Evolutionary conservation across 2,888 invertebrate species (phyloP), one percentile per base, ranked within the genome.

Genomic region (Mayetiola destructor): DNA sequence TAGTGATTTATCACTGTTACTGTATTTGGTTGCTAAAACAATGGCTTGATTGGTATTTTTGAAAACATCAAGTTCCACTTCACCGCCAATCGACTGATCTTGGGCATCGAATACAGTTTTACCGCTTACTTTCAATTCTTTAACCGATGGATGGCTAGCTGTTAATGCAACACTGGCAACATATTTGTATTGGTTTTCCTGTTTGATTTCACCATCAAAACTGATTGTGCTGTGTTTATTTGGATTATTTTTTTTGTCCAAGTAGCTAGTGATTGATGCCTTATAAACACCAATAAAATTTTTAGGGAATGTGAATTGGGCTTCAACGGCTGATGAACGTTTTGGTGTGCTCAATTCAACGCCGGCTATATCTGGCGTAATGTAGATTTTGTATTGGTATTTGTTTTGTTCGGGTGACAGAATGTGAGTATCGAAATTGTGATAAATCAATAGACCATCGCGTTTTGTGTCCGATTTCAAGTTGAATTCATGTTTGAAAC

Each of bases 401-500:
- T 86, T 85, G 61, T 78, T 76, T 61, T 83, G 81, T 30, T 80
- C 81, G 61, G 81, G 79, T 1, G 77, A 75, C 64, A 82, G 81
- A 62, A 88, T 77, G 64, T 83, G 83, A n/a, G 85, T 71, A 65
- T 85, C 84, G 14, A 86, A 73, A 55, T 77, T 78, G 67, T 86
- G 84, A 63, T 84, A 82, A 3, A 78, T 69, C 27, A 75, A 72
- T 42, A 77, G 74, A 56, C 79, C 77, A 1, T 80, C 77, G 1
- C 79, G 75, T 55, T 77, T 78, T 27, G 80, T 82, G 59, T 76
- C 79, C 1, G 83, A 76, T 64, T 81, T 80, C 1, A 87, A 70
- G 12, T 85, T 85, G 62, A 87, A 82, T 65, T 88, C 86, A 27
- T 85, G 83, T 0, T 82, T 77, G 56, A 85, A 76, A 20, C 87